Conservation (phyloP, 2,113 vertebrate species). For the Pyrgilauda ruficollis region DNA sequence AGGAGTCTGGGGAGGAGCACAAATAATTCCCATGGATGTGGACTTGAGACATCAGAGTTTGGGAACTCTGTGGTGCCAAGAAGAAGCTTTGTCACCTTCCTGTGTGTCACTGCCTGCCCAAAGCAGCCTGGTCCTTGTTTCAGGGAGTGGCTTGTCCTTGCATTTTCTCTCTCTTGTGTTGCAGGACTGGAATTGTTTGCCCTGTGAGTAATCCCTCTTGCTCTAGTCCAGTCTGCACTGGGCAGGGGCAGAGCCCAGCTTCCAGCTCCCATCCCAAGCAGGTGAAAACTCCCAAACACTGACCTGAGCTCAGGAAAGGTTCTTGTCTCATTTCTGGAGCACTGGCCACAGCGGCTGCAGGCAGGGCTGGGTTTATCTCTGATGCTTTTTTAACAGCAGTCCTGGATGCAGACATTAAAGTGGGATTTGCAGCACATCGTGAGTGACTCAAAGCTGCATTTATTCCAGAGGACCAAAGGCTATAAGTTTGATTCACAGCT, state of each 20-base stretch:
- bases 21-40: rapidly evolving
- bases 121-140: neutral
- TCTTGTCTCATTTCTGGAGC: neutral
- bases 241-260: neutral
- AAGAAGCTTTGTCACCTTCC: neutral
- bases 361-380: neutral
- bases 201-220: neutral
- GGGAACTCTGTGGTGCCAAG: neutral
- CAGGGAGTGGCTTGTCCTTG: neutral
- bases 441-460: neutral
- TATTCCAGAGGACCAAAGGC: neutral
- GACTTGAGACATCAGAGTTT: neutral
- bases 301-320: neutral
- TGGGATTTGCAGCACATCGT: neutral
- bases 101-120: neutral
- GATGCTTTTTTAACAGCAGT: neutral
- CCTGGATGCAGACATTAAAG: neutral
- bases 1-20: neutral
- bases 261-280: neutral
- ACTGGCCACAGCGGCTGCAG: neutral
- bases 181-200: neutral
- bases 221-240: neutral
- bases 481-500: neutral
- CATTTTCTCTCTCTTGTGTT: neutral
- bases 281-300: neutral